Evolutionary conservation across 1,140 invertebrate genomes (phyloP), one percentile per base, ranked within the genome.

Genomic region (Pseudomyrmex cubaensis): DNA sequence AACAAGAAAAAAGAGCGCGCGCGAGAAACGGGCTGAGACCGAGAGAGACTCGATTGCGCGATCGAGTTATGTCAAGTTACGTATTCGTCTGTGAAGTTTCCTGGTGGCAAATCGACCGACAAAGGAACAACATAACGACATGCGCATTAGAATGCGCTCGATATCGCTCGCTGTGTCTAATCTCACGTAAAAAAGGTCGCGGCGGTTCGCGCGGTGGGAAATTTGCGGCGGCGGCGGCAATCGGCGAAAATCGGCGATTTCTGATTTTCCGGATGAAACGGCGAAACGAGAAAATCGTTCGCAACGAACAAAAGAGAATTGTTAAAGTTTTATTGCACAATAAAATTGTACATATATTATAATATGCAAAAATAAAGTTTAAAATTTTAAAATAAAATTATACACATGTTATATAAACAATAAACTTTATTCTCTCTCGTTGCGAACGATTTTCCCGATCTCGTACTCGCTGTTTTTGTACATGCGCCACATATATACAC

Each of bases 211-310:
- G 52, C 25, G 25, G 35, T 69, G 20, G 76, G 66, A 70, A 70
- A 80, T 50, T 50, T 56, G n/a, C 12, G n/a, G 25, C 44, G 5
- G 44, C 2, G 25, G 20, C 35, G 59, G 10, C 62, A 61, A 52
- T 13, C 48, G 46, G 20, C 61, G 72, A 77, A 66, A 77, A 66
- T 57, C 13, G 52, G 7, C 59, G 72, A 83, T 83, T 83, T 77
- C 62, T 44, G 57, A 64, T 77, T 83, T 66, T 83, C 72, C 62
- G 80, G 35, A 35, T 7, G 35, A 35, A 35, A 35, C 35, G 35
- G 35, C 35, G 50, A 9, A 66, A 35, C 61, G 54, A 80, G 76
- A 35, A 35, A 35, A 35, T 35, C 76, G 66, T 77, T 7, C 72
- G n/a, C 56, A 80, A 54, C 57, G 57, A 82, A 52, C n/a, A 12